Conservation (phyloP, 1,140 invertebrate species). For the Copidosoma floridanum region DNA sequence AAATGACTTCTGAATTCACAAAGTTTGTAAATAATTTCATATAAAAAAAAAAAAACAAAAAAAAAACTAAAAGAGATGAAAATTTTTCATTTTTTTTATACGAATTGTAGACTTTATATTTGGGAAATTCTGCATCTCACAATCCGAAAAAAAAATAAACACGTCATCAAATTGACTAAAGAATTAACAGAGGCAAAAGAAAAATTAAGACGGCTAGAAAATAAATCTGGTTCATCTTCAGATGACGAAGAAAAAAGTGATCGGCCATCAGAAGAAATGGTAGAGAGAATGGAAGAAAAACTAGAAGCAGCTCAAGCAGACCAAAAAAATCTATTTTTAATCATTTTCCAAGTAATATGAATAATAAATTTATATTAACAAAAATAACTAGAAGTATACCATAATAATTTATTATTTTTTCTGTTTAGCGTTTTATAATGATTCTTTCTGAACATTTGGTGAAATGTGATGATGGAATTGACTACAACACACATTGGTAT, state of each 20-base stretch:
- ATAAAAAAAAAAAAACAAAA: not conserved
- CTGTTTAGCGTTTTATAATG: constrained; percentile 88
- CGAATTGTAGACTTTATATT: constrained; percentile 72
- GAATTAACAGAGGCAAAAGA: constrained; percentile 86
- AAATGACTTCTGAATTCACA: constrained; percentile 91
- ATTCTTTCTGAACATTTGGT: constrained; percentile 95
- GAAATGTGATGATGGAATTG: constrained; percentile 86
- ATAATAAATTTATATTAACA: too few relatives aligned
- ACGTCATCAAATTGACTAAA: constrained; percentile 79
- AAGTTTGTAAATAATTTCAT: constrained; percentile 60
- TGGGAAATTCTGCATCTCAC: constrained; percentile 97
- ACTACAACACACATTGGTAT: constrained; percentile 96
- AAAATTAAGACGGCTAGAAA: constrained; percentile 72
- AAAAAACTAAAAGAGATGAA: not conserved
- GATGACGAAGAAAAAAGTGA: constrained; percentile 77
- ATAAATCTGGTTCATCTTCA: constrained; percentile 75
- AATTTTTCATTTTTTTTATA: not conserved
- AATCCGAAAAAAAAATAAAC: constrained; percentile 95
- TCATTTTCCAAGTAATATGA: constrained; percentile 92
- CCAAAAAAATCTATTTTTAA: constrained; percentile 95
- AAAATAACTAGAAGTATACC: constrained; percentile 4
- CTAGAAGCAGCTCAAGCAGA: constrained; percentile 92
- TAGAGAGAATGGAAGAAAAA: constrained; percentile 94
- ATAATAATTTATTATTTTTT: constrained; percentile 32
- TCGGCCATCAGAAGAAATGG: constrained; percentile 79